These are phyloP conservation scores for Coracopsis vasa DNA, from an alignment of 2,113 vertebrate genomes.

Conservation along the genomic window DNA sequence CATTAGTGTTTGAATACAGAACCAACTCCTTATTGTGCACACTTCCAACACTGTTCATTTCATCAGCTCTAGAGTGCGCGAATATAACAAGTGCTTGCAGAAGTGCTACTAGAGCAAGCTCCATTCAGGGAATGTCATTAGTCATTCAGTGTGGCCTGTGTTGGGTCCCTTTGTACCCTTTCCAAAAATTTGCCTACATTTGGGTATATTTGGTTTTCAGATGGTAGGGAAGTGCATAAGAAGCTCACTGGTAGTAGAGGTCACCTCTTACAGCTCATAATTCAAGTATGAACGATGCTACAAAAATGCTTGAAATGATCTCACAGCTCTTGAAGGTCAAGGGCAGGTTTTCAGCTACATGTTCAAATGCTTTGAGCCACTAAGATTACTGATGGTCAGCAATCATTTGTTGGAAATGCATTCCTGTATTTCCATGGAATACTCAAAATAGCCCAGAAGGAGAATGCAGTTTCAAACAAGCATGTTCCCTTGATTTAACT, in stretches of 20 bases:
- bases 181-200: not conserved
- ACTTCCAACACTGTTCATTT: not conserved
- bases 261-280: not conserved
- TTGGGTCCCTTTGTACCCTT: not conserved
- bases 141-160: not conserved
- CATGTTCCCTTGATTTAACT: not conserved
- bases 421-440: not conserved
- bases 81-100: not conserved
- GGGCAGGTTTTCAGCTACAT: not conserved
- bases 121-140: not conserved
- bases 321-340: not conserved
- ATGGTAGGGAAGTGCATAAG: not conserved
- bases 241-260: not conserved
- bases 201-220: not conserved
- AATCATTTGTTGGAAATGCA: not conserved
- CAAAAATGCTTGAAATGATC: accelerated
- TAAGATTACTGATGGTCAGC: not conserved
- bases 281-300: not conserved
- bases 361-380: not conserved
- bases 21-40: not conserved
- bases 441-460: not conserved
- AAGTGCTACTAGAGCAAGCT: not conserved
- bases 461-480: not conserved
- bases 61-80: not conserved
- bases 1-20: not conserved